A percentile compares a stretch with the other conserved stretches of the same genome.
These are phyloP conservation scores for Andrena minutula DNA, from an alignment of 2,888 invertebrate species.

Conservation along the genomic window DNA sequence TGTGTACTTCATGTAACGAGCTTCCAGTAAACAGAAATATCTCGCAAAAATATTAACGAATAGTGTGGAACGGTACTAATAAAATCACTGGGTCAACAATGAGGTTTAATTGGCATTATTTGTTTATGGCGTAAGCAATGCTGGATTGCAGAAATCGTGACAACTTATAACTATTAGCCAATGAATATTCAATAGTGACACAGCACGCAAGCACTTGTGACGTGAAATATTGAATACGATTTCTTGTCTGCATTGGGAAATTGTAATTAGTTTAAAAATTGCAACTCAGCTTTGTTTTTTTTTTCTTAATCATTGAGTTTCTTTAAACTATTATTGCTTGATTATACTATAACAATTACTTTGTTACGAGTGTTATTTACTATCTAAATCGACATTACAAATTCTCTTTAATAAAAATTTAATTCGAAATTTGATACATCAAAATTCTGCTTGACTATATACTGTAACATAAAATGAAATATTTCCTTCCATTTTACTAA, in stretches of 20 bases:
- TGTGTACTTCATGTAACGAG: conserved; percentile 13
- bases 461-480: too few relatives aligned
- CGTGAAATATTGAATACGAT: neutral
- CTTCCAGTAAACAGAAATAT: conserved; percentile 6
- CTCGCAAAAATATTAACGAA: neutral
- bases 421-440: neutral
- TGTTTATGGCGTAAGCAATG: conserved; percentile 12
- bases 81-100: conserved; percentile 20
- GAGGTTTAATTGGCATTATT: conserved; percentile 12
- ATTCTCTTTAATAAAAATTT: neutral
- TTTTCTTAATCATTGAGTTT: neutral
- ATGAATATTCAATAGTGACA: conserved; percentile 23
- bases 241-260: neutral
- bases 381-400: neutral
- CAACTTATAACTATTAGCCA: neutral
- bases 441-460: neutral
- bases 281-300: neutral
- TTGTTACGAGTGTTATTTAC: neutral
- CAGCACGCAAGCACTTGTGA: neutral
- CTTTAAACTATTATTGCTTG: neutral
- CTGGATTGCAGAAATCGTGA: neutral
- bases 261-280: neutral
- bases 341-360: too few relatives aligned
- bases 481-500: too few relatives aligned
- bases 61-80: conserved; percentile 9